A percentile compares a stretch with the other conserved stretches of the same genome.
Conservation (phyloP, 1,140 invertebrate genomes). For the Trissolcus basalis region DNA sequence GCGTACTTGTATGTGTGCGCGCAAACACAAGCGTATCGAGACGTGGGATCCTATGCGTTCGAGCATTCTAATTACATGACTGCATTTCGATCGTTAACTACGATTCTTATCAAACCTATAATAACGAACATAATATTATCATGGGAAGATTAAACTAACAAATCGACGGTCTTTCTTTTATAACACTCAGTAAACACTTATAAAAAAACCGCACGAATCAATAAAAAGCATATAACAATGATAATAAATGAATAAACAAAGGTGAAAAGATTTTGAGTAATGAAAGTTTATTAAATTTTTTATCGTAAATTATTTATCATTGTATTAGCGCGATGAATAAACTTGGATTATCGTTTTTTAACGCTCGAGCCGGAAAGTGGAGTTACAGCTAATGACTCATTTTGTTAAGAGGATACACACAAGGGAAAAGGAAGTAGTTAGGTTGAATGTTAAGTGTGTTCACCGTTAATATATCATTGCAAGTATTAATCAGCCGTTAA, state of each 20-base stretch:
- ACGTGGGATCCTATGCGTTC: conserved; percentile 45
- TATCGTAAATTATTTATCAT: conserved; percentile 2
- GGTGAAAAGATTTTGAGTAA: neutral
- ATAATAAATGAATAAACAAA: neutral
- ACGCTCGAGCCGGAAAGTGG: conserved; percentile 12
- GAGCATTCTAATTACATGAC: conserved; percentile 56
- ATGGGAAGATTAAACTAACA: conserved; percentile 30
- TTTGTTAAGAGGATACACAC: conserved; percentile 23
- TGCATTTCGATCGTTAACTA: conserved; percentile 54
- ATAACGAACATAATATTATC: conserved; percentile 53
- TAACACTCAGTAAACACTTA: neutral
- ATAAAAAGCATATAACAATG: neutral
- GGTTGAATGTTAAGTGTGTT: conserved; percentile 25
- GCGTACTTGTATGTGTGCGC: conserved; percentile 14
- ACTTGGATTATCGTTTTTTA: conserved; percentile 23
- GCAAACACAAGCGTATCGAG: conserved; percentile 13
- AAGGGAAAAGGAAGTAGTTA: conserved; percentile 37
- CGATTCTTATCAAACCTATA: conserved; percentile 50
- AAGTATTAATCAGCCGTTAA: conserved; percentile 44
- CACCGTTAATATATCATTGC: conserved; percentile 40
- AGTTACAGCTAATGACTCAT: conserved; percentile 43
- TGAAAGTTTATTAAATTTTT: neutral
- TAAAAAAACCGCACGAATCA: neutral
- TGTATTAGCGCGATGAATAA: conserved; percentile 12
- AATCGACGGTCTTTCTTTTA: neutral